A percentile compares a stretch with the other conserved stretches of the same genome.
Evolutionary conservation across 2,888 invertebrate genomes (phyloP).

Genomic region (Antheraea yamamai): DNA sequence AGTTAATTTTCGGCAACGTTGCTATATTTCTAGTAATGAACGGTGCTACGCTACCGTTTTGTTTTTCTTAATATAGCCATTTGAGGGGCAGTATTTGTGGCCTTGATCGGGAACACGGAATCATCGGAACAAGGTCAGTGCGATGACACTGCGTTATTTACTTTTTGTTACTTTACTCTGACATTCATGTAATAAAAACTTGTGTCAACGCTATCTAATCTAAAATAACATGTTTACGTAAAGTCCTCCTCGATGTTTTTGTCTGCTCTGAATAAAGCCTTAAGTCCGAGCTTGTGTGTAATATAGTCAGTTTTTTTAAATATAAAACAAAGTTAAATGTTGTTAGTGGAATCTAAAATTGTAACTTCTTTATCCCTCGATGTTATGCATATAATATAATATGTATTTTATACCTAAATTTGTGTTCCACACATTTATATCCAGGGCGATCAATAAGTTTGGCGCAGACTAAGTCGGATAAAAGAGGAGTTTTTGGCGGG

Average conservation of each 20-base stretch:
- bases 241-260: neutral
- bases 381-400: too few relatives aligned
- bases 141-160: constrained; percentile 52
- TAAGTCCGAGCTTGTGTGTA: too few relatives aligned
- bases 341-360: too few relatives aligned
- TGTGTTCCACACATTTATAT: too few relatives aligned
- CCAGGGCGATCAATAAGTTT: too few relatives aligned
- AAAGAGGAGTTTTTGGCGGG: too few relatives aligned
- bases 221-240: neutral
- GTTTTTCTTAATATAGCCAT: neutral
- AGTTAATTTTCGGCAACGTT: neutral
- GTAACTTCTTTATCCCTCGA: too few relatives aligned
- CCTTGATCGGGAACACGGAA: constrained; percentile 66
- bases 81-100: constrained; percentile 23
- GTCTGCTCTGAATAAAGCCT: too few relatives aligned
- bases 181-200: neutral
- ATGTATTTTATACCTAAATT: too few relatives aligned
- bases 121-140: constrained; percentile 55
- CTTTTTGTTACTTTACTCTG: constrained; percentile 43
- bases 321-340: too few relatives aligned
- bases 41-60: neutral
- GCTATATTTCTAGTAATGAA: neutral
- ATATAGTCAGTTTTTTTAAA: too few relatives aligned
- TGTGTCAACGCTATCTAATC: neutral
- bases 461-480: too few relatives aligned